Conservation (phyloP, 2,113 vertebrate species). For the Pseudorectes ferrugineus region DNA sequence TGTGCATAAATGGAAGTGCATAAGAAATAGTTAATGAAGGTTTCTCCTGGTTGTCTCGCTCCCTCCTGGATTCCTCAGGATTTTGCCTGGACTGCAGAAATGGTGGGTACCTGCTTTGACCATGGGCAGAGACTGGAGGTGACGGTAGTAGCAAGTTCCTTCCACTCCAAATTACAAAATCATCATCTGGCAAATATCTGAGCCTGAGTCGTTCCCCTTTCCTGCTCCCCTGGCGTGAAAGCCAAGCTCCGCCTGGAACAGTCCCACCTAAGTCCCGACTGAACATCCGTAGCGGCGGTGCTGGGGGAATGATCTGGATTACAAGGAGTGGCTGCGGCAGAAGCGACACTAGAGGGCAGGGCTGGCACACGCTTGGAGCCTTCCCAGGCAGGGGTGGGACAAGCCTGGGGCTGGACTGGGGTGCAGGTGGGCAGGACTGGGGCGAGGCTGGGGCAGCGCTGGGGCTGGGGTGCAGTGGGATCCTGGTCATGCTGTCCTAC, state of each 20-base stretch:
- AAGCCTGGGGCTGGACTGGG: too few species aligned
- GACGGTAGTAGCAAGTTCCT: not conserved
- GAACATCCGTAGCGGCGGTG: not conserved
- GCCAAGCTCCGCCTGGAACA: not conserved
- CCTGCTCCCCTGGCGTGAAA: not conserved
- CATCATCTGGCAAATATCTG: not conserved
- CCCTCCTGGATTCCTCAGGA: not conserved
- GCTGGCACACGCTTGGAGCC: constrained; percentile 25
- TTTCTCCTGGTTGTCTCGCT: not conserved
- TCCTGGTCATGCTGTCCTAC: not conserved
- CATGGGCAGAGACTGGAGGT: rapidly evolving
- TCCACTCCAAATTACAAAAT: not conserved
- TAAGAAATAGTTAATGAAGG: not conserved
- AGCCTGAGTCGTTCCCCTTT: not conserved
- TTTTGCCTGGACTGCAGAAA: not conserved
- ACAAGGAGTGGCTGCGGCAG: not conserved
- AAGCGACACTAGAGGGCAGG: constrained; percentile 67
- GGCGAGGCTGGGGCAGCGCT: not conserved
- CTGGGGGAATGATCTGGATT: rapidly evolving
- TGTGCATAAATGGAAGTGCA: not conserved
- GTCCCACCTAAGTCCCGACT: not conserved
- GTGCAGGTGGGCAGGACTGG: not conserved
- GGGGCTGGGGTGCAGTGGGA: not conserved
- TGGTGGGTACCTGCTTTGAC: not conserved
- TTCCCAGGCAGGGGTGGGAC: not conserved